These are phyloP conservation scores for Gnatocerus cornutus DNA, from an alignment of 2,888 invertebrate species.

Conservation along the genomic window DNA sequence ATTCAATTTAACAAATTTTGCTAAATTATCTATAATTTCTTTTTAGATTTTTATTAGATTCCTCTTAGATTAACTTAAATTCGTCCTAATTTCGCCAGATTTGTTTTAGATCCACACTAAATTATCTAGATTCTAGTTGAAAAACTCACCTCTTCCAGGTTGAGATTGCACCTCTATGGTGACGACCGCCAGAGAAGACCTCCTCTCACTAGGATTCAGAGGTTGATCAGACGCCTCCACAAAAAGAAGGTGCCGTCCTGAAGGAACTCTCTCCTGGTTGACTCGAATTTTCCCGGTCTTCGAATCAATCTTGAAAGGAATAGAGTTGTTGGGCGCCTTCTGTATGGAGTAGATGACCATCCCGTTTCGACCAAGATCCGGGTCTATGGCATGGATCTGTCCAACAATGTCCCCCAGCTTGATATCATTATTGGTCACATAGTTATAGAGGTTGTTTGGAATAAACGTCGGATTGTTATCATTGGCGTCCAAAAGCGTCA, in stretches of 20 bases:
- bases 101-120: too few species aligned
- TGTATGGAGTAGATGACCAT: constrained; percentile 74
- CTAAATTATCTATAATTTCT: too few species aligned
- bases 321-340: constrained; percentile 67
- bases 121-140: too few species aligned
- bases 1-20: too few species aligned
- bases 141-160: constrained; percentile 73
- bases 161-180: constrained; percentile 82
- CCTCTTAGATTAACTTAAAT: too few species aligned
- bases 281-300: constrained; percentile 81
- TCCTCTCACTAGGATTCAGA: constrained; percentile 85
- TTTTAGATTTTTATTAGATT: too few species aligned
- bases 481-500: constrained; percentile 90
- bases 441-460: constrained; percentile 88
- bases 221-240: constrained; percentile 90
- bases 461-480: constrained; percentile 93
- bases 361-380: constrained; percentile 86
- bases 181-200: constrained; percentile 89
- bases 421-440: constrained; percentile 79
- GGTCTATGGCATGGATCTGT: constrained; percentile 86
- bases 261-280: constrained; percentile 77
- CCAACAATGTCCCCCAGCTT: constrained; percentile 79
- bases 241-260: constrained; percentile 86
- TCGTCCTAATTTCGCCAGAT: too few species aligned
- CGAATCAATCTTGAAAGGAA: constrained; percentile 82